Evolutionary conservation across 1,140 invertebrate genomes (phyloP).

Genomic region (Diachasmimorpha longicaudata): DNA sequence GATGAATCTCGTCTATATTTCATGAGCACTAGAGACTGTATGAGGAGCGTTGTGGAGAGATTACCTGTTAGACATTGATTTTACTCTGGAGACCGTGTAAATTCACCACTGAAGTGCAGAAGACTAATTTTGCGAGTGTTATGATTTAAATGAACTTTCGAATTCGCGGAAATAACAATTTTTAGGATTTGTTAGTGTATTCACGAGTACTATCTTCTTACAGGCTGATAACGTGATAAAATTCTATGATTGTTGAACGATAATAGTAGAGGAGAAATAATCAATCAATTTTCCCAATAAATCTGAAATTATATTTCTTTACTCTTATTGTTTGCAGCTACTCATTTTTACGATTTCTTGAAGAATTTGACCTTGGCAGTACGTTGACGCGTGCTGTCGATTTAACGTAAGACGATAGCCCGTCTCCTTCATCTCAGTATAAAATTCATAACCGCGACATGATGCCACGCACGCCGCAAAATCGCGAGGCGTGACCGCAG

Average conservation of each 20-base stretch:
- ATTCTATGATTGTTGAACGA: no score
- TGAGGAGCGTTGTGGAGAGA: background rate
- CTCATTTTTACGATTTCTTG: background rate
- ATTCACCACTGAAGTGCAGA: background rate
- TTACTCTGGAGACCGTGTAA: background rate
- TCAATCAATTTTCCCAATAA: no score
- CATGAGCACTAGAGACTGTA: conserved; percentile 10
- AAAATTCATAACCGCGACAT: conserved; percentile 13
- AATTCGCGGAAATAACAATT: no score
- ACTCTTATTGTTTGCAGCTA: background rate
- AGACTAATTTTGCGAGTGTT: no score
- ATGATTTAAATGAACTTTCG: background rate
- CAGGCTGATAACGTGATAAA: no score
- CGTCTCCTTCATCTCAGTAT: background rate
- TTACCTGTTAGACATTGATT: conserved; percentile 2
- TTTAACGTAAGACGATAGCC: conserved; percentile 13
- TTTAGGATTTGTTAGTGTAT: no score
- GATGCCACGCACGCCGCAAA: conserved; percentile 1
- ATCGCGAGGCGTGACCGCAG: conserved; percentile 14
- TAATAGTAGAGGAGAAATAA: no score
- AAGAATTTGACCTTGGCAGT: background rate
- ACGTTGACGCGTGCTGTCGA: conserved; percentile 16
- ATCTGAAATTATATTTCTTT: background rate
- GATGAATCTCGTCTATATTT: conserved; percentile 19
- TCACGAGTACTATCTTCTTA: no score